phyloP scores from a whole-genome alignment of 2,888 invertebrate genomes.

The Luffia ferchaultella region DNA sequence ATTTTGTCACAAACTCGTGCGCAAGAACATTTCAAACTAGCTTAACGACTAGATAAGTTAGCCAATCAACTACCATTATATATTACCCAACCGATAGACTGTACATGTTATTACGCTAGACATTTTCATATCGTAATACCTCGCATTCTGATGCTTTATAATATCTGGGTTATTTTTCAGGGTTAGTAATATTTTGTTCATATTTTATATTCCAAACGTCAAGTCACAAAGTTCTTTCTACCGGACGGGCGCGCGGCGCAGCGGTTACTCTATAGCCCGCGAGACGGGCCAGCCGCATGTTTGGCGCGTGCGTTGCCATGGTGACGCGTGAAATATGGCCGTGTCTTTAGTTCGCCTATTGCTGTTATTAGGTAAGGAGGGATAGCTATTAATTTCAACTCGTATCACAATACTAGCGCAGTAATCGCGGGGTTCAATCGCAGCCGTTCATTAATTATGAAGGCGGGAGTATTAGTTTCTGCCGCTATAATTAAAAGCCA shows the following conservation, averaged over 20 bases:
- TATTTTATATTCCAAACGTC: too few species aligned
- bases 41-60: neutral
- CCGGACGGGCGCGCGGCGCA: too few species aligned
- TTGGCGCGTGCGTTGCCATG: conserved; percentile 46
- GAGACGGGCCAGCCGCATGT: conserved; percentile 27
- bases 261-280: too few species aligned
- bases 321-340: conserved; percentile 53
- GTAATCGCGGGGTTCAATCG: neutral
- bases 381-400: conserved; percentile 43
- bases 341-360: conserved; percentile 45
- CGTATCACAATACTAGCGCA: conserved; percentile 22
- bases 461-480: neutral
- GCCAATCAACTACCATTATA: neutral
- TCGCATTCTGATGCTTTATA: too few species aligned
- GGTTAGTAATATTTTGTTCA: too few species aligned
- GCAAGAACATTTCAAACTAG: neutral
- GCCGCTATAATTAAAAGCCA: too few species aligned
- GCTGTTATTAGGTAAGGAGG: conserved; percentile 52
- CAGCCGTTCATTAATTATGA: too few species aligned
- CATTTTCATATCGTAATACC: too few species aligned
- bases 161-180: too few species aligned
- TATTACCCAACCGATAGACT: too few species aligned
- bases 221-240: too few species aligned
- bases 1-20: neutral
- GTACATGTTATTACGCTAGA: too few species aligned